Base-by-base conservation (phyloP, 92 coral and sea anemone species). In the Umimayanthus kanabou region DNA sequence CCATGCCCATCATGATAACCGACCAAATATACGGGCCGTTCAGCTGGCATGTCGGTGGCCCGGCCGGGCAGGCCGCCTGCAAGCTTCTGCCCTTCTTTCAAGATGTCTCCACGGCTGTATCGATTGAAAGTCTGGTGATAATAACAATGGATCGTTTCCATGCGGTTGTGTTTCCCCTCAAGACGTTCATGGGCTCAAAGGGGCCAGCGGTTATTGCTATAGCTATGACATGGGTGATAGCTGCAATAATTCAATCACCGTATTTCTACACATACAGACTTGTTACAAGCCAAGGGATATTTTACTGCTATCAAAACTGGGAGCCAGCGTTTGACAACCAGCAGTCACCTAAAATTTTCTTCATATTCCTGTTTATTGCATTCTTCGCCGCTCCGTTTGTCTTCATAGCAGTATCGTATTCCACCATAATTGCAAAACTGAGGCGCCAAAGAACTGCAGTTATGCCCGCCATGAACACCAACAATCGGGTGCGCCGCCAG, bases 361-460 rank as follows among this genome's bases (percentile, higher is more conserved):
- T 87, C 58, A 47, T 87, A n/a, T 50, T 89, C 40, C 76, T 90
- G 6, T 86, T 90, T 18, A 23, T 75, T 23, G 1, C 82, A 20
- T 90, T 90, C 85, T 87, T 87, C 57, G 82, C 82, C 20, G 77
- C 86, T 15, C 93, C 93, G 11, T 78, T 90, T 33, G 28, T 77
- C 25, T 82, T 89, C 14, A 90, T 87, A 26, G 88, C 90, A 0
- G 16, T 66, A 9, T 78, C 87, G 23, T 90, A 90, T 64, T 87
- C 78, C 14, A 42, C 88, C 1, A 90, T 90, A 57, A 87, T 87
- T 82, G 81, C 66, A 22, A 90, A 82, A 87, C 77, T 90, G 5
- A 90, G 84, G 72, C 76, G 80, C 47, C 93, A 90, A 64, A 67
- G 88, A 79, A 90, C 57, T 20, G 85, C 90, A 8, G 93, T 75